phyloP scores from a whole-genome alignment of 2,888 invertebrate genomes.

The Eubasilissa splendida region DNA sequence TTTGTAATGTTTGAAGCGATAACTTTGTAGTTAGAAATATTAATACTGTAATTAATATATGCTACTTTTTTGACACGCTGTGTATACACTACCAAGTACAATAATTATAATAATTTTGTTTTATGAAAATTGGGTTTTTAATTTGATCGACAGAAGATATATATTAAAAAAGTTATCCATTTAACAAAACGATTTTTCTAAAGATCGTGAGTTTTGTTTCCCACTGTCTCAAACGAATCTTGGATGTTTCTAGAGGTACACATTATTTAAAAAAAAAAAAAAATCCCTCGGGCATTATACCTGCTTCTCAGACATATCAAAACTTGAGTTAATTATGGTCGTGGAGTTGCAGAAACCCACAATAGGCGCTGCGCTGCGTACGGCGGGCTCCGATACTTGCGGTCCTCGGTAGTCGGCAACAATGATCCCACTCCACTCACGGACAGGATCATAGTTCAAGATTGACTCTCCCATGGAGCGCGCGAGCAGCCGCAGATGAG shows the following conservation, averaged over 20 bases:
- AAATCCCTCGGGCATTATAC: conserved; percentile 14
- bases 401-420: neutral
- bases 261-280: neutral
- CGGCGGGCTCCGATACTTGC: neutral
- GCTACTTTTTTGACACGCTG: too few species aligned
- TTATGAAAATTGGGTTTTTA: too few species aligned
- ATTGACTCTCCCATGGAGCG: neutral
- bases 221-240: neutral
- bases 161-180: neutral
- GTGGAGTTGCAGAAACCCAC: conserved; percentile 9
- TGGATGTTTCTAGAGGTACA: neutral
- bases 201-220: neutral
- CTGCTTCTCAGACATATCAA: conserved; percentile 4
- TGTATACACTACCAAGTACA: too few species aligned
- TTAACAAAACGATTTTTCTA: neutral
- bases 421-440: neutral
- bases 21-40: too few species aligned
- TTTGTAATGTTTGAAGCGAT: too few species aligned
- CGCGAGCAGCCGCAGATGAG: conserved; percentile 10
- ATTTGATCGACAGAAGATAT: too few species aligned
- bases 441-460: conserved; percentile 24
- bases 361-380: conserved; percentile 5
- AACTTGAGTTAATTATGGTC: conserved; percentile 11
- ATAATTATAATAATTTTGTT: too few species aligned
- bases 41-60: too few species aligned